Conservation (phyloP, 2,113 vertebrate species). For the Heterotis niloticus region DNA sequence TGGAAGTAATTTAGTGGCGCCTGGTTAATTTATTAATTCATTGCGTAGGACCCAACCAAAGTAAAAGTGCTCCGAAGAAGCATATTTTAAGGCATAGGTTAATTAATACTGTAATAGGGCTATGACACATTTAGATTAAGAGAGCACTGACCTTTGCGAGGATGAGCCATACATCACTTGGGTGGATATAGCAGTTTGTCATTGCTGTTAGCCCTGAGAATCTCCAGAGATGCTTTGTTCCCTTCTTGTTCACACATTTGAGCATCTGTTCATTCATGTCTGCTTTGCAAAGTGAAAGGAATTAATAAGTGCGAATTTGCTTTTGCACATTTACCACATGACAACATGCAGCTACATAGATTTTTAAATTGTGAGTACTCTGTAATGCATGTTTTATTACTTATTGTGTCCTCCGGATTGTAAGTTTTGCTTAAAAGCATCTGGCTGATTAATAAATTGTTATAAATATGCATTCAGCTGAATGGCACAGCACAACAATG, state of each 20-base stretch:
- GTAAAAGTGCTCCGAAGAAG: constrained; percentile 18
- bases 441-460: too few relatives aligned
- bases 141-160: neutral
- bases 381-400: too few relatives aligned
- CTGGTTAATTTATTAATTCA: constrained; percentile 16
- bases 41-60: neutral
- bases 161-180: neutral
- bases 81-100: constrained; percentile 1
- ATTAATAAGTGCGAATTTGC: neutral
- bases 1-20: neutral
- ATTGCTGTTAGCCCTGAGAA: neutral
- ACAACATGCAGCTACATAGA: too few relatives aligned
- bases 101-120: neutral
- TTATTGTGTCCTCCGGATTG: too few relatives aligned
- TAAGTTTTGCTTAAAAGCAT: too few relatives aligned
- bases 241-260: neutral
- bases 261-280: neutral
- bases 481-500: too few relatives aligned
- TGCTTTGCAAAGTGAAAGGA: neutral
- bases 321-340: too few relatives aligned
- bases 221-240: neutral
- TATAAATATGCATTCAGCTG: too few relatives aligned
- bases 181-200: neutral
- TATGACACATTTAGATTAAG: neutral
- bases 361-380: too few relatives aligned